Evolutionary conservation across 2,797 vertebrate species (phyloP), one percentile per base, ranked within the genome.

Genomic region (Lacerta viridis): DNA sequence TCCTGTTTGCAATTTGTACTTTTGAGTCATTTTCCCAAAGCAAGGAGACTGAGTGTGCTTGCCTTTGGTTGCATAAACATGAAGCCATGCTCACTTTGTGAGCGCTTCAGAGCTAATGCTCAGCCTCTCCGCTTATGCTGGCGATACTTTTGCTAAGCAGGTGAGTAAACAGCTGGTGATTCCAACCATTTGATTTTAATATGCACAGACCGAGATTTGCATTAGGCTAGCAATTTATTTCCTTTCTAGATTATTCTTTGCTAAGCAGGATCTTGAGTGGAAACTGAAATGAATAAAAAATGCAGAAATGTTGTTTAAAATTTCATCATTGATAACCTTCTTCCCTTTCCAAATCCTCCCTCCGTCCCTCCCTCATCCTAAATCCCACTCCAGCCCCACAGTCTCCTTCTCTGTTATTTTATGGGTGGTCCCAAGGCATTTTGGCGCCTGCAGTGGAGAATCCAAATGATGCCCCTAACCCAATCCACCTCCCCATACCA

Each of bases 11-110:
- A 2, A 23, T 50, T 41, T 20, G 33, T 23, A 55, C 69, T 80
- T 64, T 29, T 80, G 88, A 85, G n/a, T n/a, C 83, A 13, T 55
- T 66, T 81, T 68, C 83, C n/a, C 1, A 68, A 81, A 75, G 27
- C 76, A 68, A 74, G 69, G 61, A 72, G 18, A 55, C 36, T 1
- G 59, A 64, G 55, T 2, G 29, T 7, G 36, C 33, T 36, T 13
- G 64, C 5, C 2, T 85, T 50, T 43, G 76, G 68, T 46, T 72
- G 55, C 83, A 41, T 25, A 74, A 61, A 61, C 69, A n/a, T 2
- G n/a, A 89, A 41, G 76, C 33, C 46, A 11, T n/a, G 25, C 6
- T 11, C 72, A 41, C 5, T 36, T 64, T 66, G n/a, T 43, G 15
- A 23, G 87, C 61, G 39, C 55, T 77, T 55, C 5, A 20, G 25